Evolutionary conservation across 2,113 vertebrate species (phyloP).

Genomic region (Puma concolor): DNA sequence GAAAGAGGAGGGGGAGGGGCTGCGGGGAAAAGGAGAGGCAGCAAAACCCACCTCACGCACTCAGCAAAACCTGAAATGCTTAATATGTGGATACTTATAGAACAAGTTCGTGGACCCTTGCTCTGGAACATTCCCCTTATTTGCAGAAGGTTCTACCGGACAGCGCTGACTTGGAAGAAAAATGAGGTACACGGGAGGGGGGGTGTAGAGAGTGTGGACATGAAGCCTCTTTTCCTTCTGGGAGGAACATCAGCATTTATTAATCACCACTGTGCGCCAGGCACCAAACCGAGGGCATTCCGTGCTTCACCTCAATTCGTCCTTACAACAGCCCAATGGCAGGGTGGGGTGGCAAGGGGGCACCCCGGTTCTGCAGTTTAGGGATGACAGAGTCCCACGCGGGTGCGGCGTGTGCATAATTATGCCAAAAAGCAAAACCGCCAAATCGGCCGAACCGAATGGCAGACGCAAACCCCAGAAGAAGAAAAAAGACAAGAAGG

Average conservation of each 20-base stretch:
- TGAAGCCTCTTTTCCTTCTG: not conserved
- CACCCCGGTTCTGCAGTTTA: not conserved
- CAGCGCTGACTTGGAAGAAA: not conserved
- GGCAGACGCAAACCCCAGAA: not conserved
- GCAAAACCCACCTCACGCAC: rapidly evolving
- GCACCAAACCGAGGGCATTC: not conserved
- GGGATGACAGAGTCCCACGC: rapidly evolving
- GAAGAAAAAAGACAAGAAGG: not conserved
- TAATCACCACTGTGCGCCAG: not conserved
- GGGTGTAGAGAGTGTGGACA: too few relatives aligned
- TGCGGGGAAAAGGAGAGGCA: not conserved
- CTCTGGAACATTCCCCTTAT: not conserved
- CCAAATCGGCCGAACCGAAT: not conserved
- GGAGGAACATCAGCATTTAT: not conserved
- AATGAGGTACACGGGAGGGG: rapidly evolving
- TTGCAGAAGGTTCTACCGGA: not conserved
- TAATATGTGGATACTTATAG: rapidly evolving
- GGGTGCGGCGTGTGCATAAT: rapidly evolving
- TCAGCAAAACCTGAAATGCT: not conserved
- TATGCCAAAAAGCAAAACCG: not conserved
- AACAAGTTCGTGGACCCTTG: rapidly evolving
- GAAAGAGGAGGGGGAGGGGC: not conserved
- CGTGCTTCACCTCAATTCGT: rapidly evolving
- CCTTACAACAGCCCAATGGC: not conserved
- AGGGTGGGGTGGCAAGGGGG: not conserved